Percentiles rank a stretch among this genome's conserved stretches.
Conservation (phyloP, 2,797 vertebrate species). For the Enteromius thamalakanensis region DNA sequence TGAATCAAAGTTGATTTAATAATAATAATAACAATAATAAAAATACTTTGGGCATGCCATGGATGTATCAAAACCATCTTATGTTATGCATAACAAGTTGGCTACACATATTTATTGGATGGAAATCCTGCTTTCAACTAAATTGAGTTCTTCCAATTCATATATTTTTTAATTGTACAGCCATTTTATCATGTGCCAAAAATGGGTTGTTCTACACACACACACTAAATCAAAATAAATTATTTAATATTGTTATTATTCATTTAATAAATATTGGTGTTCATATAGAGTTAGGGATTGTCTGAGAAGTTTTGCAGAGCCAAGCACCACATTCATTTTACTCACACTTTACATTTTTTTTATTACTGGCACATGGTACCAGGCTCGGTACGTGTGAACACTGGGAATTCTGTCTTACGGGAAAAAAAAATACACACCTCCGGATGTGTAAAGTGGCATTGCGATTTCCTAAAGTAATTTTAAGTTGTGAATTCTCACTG, state of each 20-base stretch:
- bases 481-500: background rate
- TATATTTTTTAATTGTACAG: no score
- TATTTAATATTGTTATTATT: background rate
- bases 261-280: background rate
- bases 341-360: background rate
- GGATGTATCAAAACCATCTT: no score
- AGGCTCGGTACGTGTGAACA: background rate
- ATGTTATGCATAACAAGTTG: no score
- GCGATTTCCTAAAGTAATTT: constrained; percentile 2
- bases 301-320: background rate
- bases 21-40: no score
- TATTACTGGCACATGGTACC: background rate
- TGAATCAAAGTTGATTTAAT: no score
- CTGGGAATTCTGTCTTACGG: background rate
- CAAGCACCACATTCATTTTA: background rate
- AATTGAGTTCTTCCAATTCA: no score
- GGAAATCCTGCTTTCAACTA: no score
- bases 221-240: background rate
- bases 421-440: background rate
- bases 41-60: no score
- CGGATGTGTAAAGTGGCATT: background rate
- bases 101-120: no score
- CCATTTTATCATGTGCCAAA: constrained; percentile 17
- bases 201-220: background rate
- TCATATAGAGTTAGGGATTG: background rate